Percentiles rank a stretch among this genome's conserved stretches.
These are phyloP conservation scores for Gobio occitaniae DNA, from an alignment of 2,797 vertebrate species.

Conservation along the genomic window DNA sequence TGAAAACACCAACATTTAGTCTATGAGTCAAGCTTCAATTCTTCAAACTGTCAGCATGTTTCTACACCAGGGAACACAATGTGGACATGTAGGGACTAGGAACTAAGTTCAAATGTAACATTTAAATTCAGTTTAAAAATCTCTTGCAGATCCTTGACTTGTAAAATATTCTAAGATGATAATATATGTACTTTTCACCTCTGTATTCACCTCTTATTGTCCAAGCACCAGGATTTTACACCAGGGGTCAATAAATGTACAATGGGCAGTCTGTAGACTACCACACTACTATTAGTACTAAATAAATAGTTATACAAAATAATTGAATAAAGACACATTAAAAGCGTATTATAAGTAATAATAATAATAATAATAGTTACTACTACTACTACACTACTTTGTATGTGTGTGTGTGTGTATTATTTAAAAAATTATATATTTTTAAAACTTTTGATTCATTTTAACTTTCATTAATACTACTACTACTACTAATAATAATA, in stretches of 20 bases:
- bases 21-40: neutral
- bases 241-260: neutral
- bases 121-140: slow-evolving; percentile 4
- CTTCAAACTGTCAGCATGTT: neutral
- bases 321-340: no score
- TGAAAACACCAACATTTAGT: neutral
- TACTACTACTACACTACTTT: no score
- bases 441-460: no score
- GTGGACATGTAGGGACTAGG: neutral
- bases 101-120: neutral
- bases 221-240: neutral
- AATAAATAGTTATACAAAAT: no score
- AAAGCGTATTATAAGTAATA: no score
- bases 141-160: neutral
- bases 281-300: neutral
- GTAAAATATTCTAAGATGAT: neutral
- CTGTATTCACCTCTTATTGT: neutral
- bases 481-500: no score
- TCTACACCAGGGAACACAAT: neutral
- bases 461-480: no score
- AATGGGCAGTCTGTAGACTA: neutral
- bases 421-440: no score
- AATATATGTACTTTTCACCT: neutral
- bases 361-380: no score
- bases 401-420: no score